phyloP scores from a whole-genome alignment of 1,140 invertebrate genomes.

The Homarus americanus region DNA sequence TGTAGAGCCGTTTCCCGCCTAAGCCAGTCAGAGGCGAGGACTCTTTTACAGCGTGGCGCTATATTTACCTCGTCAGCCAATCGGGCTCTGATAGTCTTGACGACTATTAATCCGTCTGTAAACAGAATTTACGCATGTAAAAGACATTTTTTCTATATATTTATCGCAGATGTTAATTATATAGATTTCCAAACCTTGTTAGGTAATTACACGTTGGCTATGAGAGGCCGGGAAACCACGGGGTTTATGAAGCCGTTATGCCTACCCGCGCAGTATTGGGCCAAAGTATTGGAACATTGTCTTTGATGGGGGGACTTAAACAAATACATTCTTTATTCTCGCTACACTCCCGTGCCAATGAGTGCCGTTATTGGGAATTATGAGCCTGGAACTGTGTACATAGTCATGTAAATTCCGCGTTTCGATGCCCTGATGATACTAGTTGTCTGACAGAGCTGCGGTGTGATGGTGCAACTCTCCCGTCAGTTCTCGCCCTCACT shows the following conservation, averaged over 20 bases:
- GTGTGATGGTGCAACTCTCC: neutral
- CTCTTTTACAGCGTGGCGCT: neutral
- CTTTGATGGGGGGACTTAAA: neutral
- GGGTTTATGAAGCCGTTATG: neutral
- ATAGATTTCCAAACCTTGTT: neutral
- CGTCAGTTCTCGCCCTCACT: neutral
- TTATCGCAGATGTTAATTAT: slow-evolving; percentile 6
- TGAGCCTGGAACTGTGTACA: slow-evolving; percentile 1
- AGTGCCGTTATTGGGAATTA: neutral
- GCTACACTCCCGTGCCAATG: neutral
- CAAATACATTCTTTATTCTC: neutral
- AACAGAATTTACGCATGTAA: slow-evolving; percentile 21
- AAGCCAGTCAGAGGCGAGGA: neutral
- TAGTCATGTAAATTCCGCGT: neutral
- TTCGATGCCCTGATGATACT: neutral
- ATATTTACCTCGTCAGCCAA: slow-evolving; percentile 2
- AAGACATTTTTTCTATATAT: slow-evolving; percentile 2
- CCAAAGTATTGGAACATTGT: slow-evolving; percentile 9
- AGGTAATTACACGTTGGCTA: slow-evolving; percentile 8
- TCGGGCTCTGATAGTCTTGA: neutral
- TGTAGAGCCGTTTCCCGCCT: neutral
- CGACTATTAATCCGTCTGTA: slow-evolving; percentile 4
- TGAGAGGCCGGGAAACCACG: neutral
- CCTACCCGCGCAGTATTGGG: neutral
- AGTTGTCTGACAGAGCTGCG: neutral